These are phyloP conservation scores for Eudemis profundana DNA, from an alignment of 2,888 invertebrate genomes.

Conservation along the genomic window DNA sequence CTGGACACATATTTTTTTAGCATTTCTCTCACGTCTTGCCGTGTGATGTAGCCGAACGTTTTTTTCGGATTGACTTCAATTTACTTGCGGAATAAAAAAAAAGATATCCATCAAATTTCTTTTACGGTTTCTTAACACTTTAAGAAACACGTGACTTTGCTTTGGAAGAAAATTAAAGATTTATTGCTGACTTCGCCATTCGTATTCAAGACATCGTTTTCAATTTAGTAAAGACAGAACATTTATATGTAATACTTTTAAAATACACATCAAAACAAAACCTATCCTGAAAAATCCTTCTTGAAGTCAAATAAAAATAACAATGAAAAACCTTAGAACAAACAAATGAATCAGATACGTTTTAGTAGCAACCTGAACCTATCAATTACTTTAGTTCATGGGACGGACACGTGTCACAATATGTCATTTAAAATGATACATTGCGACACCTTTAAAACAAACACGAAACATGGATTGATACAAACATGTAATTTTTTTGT, in stretches of 20 bases:
- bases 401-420: constrained; percentile 34
- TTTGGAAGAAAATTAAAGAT: background rate
- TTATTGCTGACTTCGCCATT: background rate
- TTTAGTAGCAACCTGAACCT: constrained; percentile 10
- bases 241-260: background rate
- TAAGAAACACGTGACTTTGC: constrained; percentile 17
- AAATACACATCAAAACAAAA: background rate
- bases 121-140: constrained; percentile 27
- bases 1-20: constrained; percentile 40
- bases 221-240: background rate
- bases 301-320: background rate
- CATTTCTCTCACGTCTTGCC: constrained; percentile 44
- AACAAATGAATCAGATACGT: background rate
- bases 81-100: constrained; percentile 29
- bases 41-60: constrained; percentile 39
- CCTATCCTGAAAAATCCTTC: background rate
- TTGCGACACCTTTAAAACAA: constrained; percentile 30
- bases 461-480: constrained; percentile 23
- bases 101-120: constrained; percentile 23
- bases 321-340: constrained; percentile 10
- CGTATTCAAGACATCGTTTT: background rate
- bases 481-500: constrained; percentile 25
- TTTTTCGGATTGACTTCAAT: constrained; percentile 41
- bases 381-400: constrained; percentile 30
- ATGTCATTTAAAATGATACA: constrained; percentile 37